Conservation (phyloP, 2,797 vertebrate genomes). For the Lithobates sylvaticus region DNA sequence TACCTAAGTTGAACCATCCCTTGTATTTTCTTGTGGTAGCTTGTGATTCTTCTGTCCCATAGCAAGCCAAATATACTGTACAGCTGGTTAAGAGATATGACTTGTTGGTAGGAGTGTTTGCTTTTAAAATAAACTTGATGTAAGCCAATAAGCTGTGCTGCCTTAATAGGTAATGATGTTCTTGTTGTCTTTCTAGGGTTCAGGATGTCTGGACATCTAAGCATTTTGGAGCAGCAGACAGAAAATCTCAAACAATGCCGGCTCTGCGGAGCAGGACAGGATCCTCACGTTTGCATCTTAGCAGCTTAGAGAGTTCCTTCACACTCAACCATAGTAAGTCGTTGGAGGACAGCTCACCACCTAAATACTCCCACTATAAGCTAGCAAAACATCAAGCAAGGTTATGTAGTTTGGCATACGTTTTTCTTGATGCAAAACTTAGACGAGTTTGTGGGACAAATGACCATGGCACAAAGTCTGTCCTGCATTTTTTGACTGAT, state of each 20-base stretch:
- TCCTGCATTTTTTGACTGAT: no score
- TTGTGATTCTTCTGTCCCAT: background rate
- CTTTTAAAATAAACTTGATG: background rate
- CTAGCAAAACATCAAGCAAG: no score
- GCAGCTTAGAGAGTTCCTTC: constrained; percentile 90
- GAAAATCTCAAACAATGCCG: constrained; percentile 97
- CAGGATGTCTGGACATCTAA: constrained; percentile 87
- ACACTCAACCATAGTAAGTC: constrained; percentile 90
- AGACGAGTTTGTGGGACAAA: no score
- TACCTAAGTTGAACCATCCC: background rate
- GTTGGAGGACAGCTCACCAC: background rate
- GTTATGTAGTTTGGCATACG: no score
- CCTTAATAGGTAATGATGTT: constrained; percentile 23
- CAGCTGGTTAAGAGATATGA: background rate
- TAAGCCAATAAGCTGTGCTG: background rate
- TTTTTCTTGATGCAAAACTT: no score
- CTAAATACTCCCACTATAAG: no score
- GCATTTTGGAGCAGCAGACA: constrained; percentile 80
- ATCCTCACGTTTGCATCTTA: constrained; percentile 85
- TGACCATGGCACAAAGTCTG: no score
- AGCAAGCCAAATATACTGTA: background rate
- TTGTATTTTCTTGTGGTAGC: background rate
- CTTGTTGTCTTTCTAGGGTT: constrained; percentile 72
- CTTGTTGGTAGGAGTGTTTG: background rate
- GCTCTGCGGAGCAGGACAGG: constrained; percentile 87